Conservation (phyloP, 1,140 invertebrate genomes). For the Polypedilum vanderplanki region DNA sequence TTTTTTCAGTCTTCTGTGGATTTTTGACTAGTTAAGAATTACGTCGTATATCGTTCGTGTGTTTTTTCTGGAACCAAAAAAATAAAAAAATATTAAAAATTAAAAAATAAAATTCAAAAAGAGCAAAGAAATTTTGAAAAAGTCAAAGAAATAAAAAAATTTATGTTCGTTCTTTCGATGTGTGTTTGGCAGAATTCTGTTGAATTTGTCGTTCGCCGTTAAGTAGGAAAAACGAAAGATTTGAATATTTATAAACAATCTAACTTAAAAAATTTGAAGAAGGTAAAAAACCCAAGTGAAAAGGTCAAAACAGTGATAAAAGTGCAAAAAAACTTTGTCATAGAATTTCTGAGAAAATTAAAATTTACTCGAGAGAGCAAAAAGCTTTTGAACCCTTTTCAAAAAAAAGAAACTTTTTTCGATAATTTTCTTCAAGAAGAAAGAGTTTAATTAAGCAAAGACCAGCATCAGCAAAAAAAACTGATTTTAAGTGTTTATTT, state of each 20-base stretch:
- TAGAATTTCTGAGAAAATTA: not conserved
- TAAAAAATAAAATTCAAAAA: not conserved
- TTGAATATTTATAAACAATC: not conserved
- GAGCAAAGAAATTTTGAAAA: not conserved
- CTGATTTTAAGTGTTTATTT: constrained; percentile 10
- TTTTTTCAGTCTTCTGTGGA: constrained; percentile 27
- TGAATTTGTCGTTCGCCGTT: constrained; percentile 16
- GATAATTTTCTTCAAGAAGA: not conserved
- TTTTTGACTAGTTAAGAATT: constrained; percentile 25
- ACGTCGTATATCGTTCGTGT: constrained; percentile 21
- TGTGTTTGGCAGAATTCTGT: not conserved
- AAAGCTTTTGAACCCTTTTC: not conserved
- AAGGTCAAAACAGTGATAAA: constrained; percentile 7
- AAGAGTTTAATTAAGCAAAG: not conserved
- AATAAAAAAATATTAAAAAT: not conserved
- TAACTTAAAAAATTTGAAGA: not conserved
- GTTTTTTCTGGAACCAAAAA: constrained; percentile 16
- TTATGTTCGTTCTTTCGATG: not conserved
- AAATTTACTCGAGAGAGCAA: not conserved
- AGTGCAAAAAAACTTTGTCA: constrained; percentile 5
- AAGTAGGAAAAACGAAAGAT: not conserved
- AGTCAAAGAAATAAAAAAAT: not conserved
- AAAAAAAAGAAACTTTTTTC: not conserved
- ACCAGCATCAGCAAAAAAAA: not conserved
- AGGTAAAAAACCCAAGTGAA: not conserved